Evolutionary conservation across 2,888 invertebrate genomes (phyloP).

Genomic region (Cosmia trapezina): DNA sequence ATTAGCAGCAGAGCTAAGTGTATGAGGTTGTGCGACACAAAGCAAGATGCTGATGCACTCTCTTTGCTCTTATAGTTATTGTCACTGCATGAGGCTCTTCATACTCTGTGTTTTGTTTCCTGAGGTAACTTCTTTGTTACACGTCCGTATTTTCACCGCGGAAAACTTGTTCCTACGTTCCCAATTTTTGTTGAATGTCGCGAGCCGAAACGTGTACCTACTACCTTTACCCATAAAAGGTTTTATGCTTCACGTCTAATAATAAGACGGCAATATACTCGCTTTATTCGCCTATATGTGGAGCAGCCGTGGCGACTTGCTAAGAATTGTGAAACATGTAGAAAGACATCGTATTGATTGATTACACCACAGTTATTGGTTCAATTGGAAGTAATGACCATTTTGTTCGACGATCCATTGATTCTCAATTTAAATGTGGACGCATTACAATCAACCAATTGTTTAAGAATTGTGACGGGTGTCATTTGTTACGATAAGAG

Average conservation of each 20-base stretch:
- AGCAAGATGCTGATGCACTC: conserved; percentile 76
- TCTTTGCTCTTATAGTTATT: conserved; percentile 82
- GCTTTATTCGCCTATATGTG: conserved; percentile 13
- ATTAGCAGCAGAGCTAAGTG: conserved; percentile 70
- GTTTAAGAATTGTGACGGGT: conserved; percentile 43
- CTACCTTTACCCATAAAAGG: conserved; percentile 37
- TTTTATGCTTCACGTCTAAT: conserved; percentile 55
- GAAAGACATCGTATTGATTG: conserved; percentile 58
- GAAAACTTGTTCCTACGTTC: conserved; percentile 48
- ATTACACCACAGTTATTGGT: conserved; percentile 56
- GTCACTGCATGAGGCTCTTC: conserved; percentile 66
- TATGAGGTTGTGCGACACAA: conserved; percentile 71
- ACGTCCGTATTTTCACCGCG: conserved; percentile 40
- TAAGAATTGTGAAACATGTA: conserved; percentile 47
- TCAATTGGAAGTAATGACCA: conserved; percentile 61
- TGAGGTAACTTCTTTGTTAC: conserved; percentile 50
- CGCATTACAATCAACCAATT: conserved; percentile 58
- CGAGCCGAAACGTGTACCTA: conserved; percentile 15
- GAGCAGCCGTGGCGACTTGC: conserved; percentile 3
- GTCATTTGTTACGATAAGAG: conserved; percentile 31
- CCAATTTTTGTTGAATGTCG: conserved; percentile 51
- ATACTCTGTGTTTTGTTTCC: conserved; percentile 58
- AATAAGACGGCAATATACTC: conserved; percentile 35
- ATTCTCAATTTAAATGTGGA: conserved; percentile 61
- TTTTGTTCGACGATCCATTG: conserved; percentile 57